Evolutionary conservation across 2,113 vertebrate species (phyloP), one percentile per base, ranked within the genome.

Genomic region (Pimephales promelas): DNA sequence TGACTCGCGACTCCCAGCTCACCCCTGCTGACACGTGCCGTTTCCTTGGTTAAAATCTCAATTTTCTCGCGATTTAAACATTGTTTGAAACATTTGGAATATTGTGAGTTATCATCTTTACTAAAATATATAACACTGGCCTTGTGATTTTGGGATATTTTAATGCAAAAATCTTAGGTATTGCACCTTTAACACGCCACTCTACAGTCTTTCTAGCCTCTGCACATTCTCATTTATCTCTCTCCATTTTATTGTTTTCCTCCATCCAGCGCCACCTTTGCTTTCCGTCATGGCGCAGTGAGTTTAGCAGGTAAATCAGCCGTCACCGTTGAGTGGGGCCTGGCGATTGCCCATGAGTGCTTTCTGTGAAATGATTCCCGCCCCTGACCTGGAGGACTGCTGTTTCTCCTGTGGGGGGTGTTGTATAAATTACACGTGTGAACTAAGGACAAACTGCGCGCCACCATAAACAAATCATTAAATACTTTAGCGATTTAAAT

Each of bases 221-320:
- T 72, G 52, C 64, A 64, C 31, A 66, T n/a, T 49, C 87, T 88
- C 81, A 84, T 88, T 73, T 74, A 59, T 75, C 80, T 62, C 43
- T 59, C 56, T 24, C 43, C 59, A 13, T 86, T 80, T 79, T 81
- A 59, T 75, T 82, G 45, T 85, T 84, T 64, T 72, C 66, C 68
- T 52, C 57, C 24, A 54, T 72, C n/a, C 54, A 76, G 81, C 70
- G 56, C 59, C 20, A 28, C 82, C 45, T 72, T 34, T 36, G 16
- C 61, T 57, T 59, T 80, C 74, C 80, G 62, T 77, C 79, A 84
- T 76, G 40, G 36, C 71, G 61, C 80, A 64, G 75, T 81, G 54
- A 79, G 61, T 83, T 61, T 73, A 81, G 34, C 73, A 64, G 71
- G 52, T 86, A 86, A 84, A 87, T 74, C 77, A 71, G 66, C 52